phyloP scores from a whole-genome alignment of 2,797 vertebrate genomes.

The Paedocypris micromegethes region DNA sequence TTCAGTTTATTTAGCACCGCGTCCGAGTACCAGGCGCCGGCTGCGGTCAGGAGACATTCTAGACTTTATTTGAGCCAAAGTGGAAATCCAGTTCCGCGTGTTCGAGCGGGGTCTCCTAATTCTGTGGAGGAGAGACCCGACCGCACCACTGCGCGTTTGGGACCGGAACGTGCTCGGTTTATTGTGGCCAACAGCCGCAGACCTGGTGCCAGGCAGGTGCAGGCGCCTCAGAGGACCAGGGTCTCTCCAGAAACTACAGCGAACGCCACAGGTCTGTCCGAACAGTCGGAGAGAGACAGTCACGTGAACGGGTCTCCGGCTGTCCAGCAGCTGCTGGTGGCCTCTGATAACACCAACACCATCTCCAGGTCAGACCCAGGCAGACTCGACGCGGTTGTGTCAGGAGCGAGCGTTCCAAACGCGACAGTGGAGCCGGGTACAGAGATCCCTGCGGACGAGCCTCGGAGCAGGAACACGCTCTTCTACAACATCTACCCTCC shows the following conservation, averaged over 20 bases:
- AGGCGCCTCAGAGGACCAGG: slow-evolving; percentile 13
- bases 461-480: slow-evolving; percentile 69
- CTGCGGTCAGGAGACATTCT: slow-evolving; percentile 54
- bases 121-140: slow-evolving; percentile 30
- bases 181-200: slow-evolving; percentile 22
- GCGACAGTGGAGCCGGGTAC: slow-evolving; percentile 28
- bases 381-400: neutral
- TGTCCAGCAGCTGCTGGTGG: slow-evolving; percentile 43
- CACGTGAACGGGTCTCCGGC: neutral
- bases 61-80: slow-evolving; percentile 58
- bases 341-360: slow-evolving; percentile 33
- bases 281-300: slow-evolving; percentile 32
- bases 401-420: slow-evolving; percentile 3
- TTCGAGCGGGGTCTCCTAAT: slow-evolving; percentile 38
- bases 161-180: slow-evolving; percentile 37
- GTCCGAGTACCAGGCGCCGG: slow-evolving; percentile 58
- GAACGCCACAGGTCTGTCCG: slow-evolving; percentile 25
- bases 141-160: slow-evolving; percentile 2
- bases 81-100: slow-evolving; percentile 45
- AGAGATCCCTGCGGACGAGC: slow-evolving; percentile 67
- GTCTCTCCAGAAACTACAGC: slow-evolving; percentile 43
- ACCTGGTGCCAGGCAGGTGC: slow-evolving; percentile 48
- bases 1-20: slow-evolving; percentile 72
- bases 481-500: slow-evolving; percentile 66
- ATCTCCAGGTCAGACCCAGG: slow-evolving; percentile 3